Percentiles rank a stretch among this genome's conserved stretches.
Conservation (phyloP, 2,797 vertebrate species). For the Oophaga sylvatica region DNA sequence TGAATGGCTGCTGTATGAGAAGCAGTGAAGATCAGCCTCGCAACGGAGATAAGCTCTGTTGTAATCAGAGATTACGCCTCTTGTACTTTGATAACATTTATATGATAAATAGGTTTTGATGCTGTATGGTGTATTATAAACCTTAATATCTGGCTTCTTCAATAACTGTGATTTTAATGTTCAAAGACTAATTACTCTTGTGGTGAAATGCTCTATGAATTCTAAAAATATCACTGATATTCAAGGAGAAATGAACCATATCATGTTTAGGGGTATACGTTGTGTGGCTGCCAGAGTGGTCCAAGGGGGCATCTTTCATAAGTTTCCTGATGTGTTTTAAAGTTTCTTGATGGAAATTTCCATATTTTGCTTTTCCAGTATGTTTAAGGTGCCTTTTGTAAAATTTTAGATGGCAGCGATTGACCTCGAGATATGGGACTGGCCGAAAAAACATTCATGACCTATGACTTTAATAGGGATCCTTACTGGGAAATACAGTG, state of each 20-base stretch:
- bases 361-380: too few relatives aligned
- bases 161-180: slow-evolving; percentile 40
- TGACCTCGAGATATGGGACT: too few relatives aligned
- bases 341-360: too few relatives aligned
- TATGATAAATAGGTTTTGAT: slow-evolving; percentile 60
- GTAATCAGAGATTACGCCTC: slow-evolving; percentile 59
- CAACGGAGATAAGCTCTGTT: slow-evolving; percentile 58
- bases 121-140: slow-evolving; percentile 49
- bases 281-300: not conserved
- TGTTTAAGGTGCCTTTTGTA: too few relatives aligned
- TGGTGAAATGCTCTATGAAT: slow-evolving; percentile 34
- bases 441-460: too few relatives aligned
- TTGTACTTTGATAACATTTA: slow-evolving; percentile 62
- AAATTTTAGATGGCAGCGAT: too few relatives aligned
- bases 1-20: slow-evolving; percentile 48
- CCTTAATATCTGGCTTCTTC: slow-evolving; percentile 44
- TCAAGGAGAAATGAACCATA: slow-evolving; percentile 22
- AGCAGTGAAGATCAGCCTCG: slow-evolving; percentile 46
- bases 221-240: slow-evolving; percentile 9
- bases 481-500: too few relatives aligned
- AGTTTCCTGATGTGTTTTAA: too few relatives aligned
- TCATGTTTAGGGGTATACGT: not conserved
- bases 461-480: too few relatives aligned
- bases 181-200: slow-evolving; percentile 56
- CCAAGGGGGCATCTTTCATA: too few relatives aligned